phyloP scores from a whole-genome alignment of 2,113 vertebrate species.

The Sturnus vulgaris region DNA sequence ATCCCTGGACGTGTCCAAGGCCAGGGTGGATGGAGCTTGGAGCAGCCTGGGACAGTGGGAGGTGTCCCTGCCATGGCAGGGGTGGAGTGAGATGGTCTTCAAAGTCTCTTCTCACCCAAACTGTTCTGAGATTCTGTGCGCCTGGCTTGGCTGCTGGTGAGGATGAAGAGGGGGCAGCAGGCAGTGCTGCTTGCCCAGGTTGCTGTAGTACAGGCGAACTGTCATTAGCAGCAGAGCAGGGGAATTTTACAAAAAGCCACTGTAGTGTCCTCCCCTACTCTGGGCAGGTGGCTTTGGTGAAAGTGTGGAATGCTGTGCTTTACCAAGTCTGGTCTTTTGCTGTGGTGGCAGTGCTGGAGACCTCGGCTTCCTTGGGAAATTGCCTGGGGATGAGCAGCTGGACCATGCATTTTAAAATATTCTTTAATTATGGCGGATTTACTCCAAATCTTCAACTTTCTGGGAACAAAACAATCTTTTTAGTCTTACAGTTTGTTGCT shows the following conservation, averaged over 20 bases:
- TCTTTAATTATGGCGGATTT: neutral
- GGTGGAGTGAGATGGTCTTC: neutral
- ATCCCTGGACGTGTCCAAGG: neutral
- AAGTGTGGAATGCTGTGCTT: neutral
- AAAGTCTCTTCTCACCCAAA: neutral
- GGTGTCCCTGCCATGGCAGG: neutral
- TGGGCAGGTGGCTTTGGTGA: neutral
- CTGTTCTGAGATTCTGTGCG: neutral
- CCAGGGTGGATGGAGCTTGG: neutral
- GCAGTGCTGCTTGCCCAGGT: neutral
- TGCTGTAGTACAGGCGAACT: neutral
- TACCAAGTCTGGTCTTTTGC: neutral
- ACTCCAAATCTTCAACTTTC: neutral
- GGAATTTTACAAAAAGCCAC: neutral
- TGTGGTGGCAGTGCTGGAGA: neutral
- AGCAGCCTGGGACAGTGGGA: neutral
- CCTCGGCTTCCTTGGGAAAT: rapidly evolving
- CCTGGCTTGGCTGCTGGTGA: neutral
- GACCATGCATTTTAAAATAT: neutral
- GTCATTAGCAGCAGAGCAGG: neutral
- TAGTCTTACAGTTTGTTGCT: neutral
- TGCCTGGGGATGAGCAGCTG: rapidly evolving
- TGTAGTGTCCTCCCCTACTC: rapidly evolving
- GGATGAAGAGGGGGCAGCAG: neutral
- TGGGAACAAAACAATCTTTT: neutral